phyloP scores from a whole-genome alignment of 2,888 invertebrate species.

The Ditula angustiorana region DNA sequence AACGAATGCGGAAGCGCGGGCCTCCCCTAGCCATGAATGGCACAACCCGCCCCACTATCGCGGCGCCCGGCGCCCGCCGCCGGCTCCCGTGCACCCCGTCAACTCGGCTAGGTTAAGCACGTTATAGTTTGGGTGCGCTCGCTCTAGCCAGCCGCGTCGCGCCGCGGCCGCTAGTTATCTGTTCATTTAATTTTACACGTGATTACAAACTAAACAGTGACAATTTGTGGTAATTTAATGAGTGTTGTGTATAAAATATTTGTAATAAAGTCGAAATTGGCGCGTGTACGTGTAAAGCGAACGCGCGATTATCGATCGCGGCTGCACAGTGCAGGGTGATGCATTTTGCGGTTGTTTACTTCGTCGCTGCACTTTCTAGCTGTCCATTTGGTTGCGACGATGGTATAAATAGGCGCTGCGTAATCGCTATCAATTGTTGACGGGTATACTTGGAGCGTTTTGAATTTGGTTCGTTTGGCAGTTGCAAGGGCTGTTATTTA shows the following conservation, averaged over 20 bases:
- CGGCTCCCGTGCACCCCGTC: conserved; percentile 66
- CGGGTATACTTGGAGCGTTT: neutral
- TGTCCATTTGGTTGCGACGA: conserved; percentile 24
- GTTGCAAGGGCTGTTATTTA: neutral
- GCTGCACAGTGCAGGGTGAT: conserved; percentile 63
- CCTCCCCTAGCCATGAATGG: conserved; percentile 73
- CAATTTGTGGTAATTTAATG: conserved; percentile 31
- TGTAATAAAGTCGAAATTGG: neutral
- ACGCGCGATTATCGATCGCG: conserved; percentile 75
- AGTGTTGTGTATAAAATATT: neutral
- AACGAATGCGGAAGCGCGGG: conserved; percentile 73
- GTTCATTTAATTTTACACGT: conserved; percentile 34
- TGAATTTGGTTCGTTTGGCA: neutral
- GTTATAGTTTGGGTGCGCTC: conserved; percentile 76
- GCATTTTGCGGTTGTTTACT: conserved; percentile 69
- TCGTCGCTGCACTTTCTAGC: conserved; percentile 42
- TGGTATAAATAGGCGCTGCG: conserved; percentile 19
- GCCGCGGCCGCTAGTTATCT: conserved; percentile 72
- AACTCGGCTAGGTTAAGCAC: conserved; percentile 77
- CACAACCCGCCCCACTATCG: conserved; percentile 64
- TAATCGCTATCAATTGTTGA: conserved; percentile 21
- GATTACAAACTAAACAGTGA: conserved; percentile 21
- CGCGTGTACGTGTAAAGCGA: conserved; percentile 62
- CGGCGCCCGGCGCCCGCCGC: conserved; percentile 57
- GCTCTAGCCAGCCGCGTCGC: conserved; percentile 67